Evolutionary conservation across 92 coral and sea anemone species (phyloP), one percentile per base, ranked within the genome.

Genomic region (Paragorgia papillata): DNA sequence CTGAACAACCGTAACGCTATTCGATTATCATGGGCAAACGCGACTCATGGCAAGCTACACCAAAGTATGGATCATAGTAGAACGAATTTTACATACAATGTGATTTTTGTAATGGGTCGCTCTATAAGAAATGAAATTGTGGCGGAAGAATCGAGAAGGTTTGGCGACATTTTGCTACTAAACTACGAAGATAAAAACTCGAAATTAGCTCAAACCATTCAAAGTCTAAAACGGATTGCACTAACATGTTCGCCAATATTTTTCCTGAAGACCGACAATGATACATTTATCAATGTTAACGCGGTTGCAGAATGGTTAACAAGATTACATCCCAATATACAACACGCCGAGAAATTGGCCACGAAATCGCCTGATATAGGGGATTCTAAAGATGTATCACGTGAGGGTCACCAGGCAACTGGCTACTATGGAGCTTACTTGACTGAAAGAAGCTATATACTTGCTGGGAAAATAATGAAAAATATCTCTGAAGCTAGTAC

Each of bases 1-100:
- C 3, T 22, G 41, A 19, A 35, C 30, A 43, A 50, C 21, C 66
- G 80, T 29, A 43, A 55, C 17, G 80, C 80, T 25, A 43, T 75
- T 15, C 55, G 80, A 25, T 29, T 75, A 44, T 33, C 68, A 15
- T 75, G 80, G 80, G 80, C 69, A 18, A 43, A 40, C 29, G 41
- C 25, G 22, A n/a, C n/a, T n/a, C 17, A 26, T 27, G 51, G 53
- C 3, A 18, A 60, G 33, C 25, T 37, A 19, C 21, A 20, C 26
- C 28, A 54, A 57, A 30, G 41, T 9, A 9, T 22, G n/a, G 31
- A 9, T n/a, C 24, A 31, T 14, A 44, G 43, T 40, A n/a, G n/a
- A n/a, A 26, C 27, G 19, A 15, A 34, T 15, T 21, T 40, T 25
- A 57, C 29, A 12, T 59, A 62, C 35, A 56, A 40, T 27, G 57